Percentiles rank a stretch among this genome's conserved stretches.
Conservation (phyloP, 2,888 invertebrate genomes). For the Linyphia triangularis region DNA sequence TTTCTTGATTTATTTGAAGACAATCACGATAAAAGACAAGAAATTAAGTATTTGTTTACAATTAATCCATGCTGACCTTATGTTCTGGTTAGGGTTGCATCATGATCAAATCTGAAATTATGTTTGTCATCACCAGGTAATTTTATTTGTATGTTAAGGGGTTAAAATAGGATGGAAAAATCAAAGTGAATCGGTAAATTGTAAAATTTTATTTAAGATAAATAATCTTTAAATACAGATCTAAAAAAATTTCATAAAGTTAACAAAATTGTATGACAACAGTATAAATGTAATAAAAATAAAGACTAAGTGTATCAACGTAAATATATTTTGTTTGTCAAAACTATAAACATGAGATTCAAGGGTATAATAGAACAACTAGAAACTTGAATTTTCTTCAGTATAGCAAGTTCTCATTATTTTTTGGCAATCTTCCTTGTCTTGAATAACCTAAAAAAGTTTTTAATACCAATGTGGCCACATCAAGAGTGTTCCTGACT, state of each 20-base stretch:
- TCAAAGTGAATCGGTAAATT: too few species aligned
- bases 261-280: too few species aligned
- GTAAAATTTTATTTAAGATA: neutral
- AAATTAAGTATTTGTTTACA: too few species aligned
- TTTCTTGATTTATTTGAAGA: too few species aligned
- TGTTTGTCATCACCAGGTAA: too few species aligned
- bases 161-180: too few species aligned
- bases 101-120: too few species aligned
- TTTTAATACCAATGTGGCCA: slow-evolving; percentile 87
- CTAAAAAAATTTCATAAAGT: neutral
- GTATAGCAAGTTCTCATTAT: slow-evolving; percentile 30
- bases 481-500: slow-evolving; percentile 86
- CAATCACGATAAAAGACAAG: too few species aligned
- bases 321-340: neutral
- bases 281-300: neutral
- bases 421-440: slow-evolving; percentile 31
- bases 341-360: neutral
- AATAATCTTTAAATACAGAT: neutral
- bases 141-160: too few species aligned
- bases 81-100: too few species aligned
- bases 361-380: neutral
- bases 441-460: slow-evolving; percentile 82
- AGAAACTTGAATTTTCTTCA: too few species aligned
- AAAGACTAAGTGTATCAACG: neutral
- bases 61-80: too few species aligned